Evolutionary conservation across 2,113 vertebrate species (phyloP), one percentile per base, ranked within the genome.

Genomic region (Hepsetus odoe): DNA sequence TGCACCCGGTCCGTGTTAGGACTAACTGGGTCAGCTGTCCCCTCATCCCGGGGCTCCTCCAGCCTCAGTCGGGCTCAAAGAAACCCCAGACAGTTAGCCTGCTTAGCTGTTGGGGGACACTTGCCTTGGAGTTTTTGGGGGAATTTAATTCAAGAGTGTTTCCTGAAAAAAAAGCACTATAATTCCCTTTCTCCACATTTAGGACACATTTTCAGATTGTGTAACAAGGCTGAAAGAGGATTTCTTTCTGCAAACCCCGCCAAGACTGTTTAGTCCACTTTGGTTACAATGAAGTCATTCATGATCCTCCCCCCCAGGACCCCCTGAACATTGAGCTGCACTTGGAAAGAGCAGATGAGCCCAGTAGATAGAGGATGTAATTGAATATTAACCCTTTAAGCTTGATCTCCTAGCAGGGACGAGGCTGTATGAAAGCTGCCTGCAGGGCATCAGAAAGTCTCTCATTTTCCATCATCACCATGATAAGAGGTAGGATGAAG

Each of bases 281-380:
- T 9, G 8, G 9, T 72, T 72, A 79, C 76, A 79, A 79, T 64
- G 76, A 79, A 79, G 58, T 66, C 69, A 79, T 79, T 79, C 69
- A 79, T 71, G 77, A 11, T 79, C 28, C 44, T 16, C 32, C 28
- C 44, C 22, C 32, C 20, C 22, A 18, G 42, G n/a, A 33, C 18
- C 32, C 46, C 30, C 11, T 46, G 62, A 18, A 65, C 12, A 44
- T 5, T 2, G n/a, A 38, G 8, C 5, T 71, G 26, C 10, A 24
- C 2, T 49, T 6, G 44, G 30, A 51, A 44, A 28, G 33, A 65
- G 61, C 35, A 65, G 61, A 38, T 65, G 61, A 35, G 61, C 61
- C 32, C 16, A 65, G 33, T n/a, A 65, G 61, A 65, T 38, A 65
- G 61, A 24, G 32, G 32, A 33, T 65, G 24, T 65, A 65, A 65